A percentile compares a stretch with the other conserved stretches of the same genome.
Conservation (phyloP, 2,888 invertebrate species). For the Stramonita haemastoma region DNA sequence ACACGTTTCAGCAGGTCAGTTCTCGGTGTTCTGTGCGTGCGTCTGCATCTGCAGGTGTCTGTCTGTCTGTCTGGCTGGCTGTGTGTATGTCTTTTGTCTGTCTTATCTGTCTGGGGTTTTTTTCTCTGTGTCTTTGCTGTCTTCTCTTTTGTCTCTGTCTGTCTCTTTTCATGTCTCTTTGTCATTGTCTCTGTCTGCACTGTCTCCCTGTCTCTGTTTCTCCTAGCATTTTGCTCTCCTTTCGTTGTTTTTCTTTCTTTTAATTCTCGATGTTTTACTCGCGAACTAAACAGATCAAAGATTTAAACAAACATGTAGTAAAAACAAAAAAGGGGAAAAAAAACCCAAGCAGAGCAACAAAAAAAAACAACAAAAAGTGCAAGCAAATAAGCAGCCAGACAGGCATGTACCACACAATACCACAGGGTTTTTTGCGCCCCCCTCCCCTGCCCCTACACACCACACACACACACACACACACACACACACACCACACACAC, state of each 20-base stretch:
- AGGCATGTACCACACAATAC: too few species aligned
- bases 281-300: too few species aligned
- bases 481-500: too few species aligned
- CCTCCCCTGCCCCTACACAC: too few species aligned
- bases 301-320: too few species aligned
- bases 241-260: neutral
- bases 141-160: neutral
- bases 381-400: too few species aligned
- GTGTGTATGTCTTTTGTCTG: neutral
- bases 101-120: neutral
- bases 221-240: neutral
- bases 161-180: neutral
- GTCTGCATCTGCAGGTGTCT: neutral
- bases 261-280: neutral
- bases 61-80: neutral
- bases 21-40: too few species aligned
- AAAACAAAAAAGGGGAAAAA: too few species aligned
- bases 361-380: too few species aligned
- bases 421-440: too few species aligned
- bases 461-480: too few species aligned
- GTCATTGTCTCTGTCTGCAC: neutral
- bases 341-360: too few species aligned
- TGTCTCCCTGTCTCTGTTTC: neutral
- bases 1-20: slow-evolving; percentile 64
- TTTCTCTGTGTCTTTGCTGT: neutral